Conservation (phyloP, 1,140 invertebrate genomes). For the Hetaerina americana region DNA sequence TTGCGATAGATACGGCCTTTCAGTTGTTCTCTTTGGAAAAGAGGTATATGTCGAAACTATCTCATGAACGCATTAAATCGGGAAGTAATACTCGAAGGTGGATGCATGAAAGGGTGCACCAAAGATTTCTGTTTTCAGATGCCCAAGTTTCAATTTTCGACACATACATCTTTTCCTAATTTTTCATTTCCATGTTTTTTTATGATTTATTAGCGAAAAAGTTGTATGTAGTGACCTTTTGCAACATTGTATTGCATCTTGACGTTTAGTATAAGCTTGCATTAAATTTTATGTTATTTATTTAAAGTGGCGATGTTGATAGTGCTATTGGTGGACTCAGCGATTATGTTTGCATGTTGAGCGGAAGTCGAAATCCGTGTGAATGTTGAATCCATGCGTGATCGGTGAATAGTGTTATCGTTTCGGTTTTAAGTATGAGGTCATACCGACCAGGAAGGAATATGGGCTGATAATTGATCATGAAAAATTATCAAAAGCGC, state of each 20-base stretch:
- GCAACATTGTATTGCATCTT: neutral
- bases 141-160: neutral
- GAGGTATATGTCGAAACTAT: neutral
- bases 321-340: neutral
- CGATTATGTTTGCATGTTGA: neutral
- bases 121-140: neutral
- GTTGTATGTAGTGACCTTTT: neutral
- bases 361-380: neutral
- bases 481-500: too few species aligned
- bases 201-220: neutral
- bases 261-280: neutral
- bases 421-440: too few species aligned
- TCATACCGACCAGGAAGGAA: too few species aligned
- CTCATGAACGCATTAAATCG: neutral
- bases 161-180: neutral
- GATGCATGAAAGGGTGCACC: neutral
- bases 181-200: neutral
- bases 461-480: too few species aligned
- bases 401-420: too few species aligned
- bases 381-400: too few species aligned
- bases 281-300: too few species aligned
- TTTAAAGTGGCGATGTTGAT: neutral
- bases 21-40: neutral
- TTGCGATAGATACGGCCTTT: neutral
- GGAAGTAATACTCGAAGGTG: too few species aligned